Conservation (phyloP, 1,140 invertebrate genomes). For the Thaumetopoea pityocampa region DNA sequence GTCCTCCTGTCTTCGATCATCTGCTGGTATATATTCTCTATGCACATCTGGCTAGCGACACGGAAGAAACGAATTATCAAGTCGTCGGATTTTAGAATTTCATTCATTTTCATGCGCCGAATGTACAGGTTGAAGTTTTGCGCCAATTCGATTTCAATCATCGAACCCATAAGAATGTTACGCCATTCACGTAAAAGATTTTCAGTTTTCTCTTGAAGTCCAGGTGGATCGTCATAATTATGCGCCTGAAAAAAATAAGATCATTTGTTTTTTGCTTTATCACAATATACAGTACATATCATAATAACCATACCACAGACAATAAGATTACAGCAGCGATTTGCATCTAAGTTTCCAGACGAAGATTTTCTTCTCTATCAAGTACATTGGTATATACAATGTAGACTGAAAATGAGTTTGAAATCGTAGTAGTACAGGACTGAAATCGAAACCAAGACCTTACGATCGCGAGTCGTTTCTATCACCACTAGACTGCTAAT, state of each 20-base stretch:
- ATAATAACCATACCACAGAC: too few relatives aligned
- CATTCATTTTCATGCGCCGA: constrained; percentile 96
- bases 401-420: too few relatives aligned
- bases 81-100: constrained; percentile 98
- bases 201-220: constrained; percentile 96
- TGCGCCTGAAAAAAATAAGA: constrained; percentile 79
- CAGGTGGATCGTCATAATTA: constrained; percentile 95
- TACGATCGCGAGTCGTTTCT: too few relatives aligned
- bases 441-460: too few relatives aligned
- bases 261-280: too few relatives aligned
- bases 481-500: too few relatives aligned
- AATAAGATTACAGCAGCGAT: too few relatives aligned
- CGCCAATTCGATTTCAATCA: constrained; percentile 86
- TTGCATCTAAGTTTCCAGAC: too few relatives aligned
- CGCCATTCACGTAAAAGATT: constrained; percentile 97
- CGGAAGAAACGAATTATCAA: constrained; percentile 98
- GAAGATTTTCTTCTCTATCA: too few relatives aligned
- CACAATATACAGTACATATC: too few relatives aligned
- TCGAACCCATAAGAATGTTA: constrained; percentile 87
- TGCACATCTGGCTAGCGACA: constrained; percentile 96
- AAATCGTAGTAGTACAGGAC: too few relatives aligned
- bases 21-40: constrained; percentile 93
- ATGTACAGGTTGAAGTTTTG: constrained; percentile 97
- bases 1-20: constrained; percentile 75
- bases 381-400: too few relatives aligned